Conservation (phyloP, 1,140 invertebrate genomes). For the Colletes gigas region DNA sequence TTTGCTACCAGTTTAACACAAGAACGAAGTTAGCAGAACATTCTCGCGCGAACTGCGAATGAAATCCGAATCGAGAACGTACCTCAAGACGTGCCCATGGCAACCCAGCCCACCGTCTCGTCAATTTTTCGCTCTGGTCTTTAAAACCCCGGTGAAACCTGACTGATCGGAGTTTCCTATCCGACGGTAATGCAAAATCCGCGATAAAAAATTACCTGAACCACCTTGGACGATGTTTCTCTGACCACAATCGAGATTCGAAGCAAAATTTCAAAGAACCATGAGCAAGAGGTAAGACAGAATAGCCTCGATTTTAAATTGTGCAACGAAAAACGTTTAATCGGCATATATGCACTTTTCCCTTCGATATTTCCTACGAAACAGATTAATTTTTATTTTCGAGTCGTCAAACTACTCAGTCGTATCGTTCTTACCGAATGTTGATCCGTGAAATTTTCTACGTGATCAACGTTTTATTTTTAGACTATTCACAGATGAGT, state of each 20-base stretch:
- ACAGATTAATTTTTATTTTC: too few species aligned
- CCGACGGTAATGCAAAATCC: constrained; percentile 42
- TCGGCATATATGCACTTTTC: too few species aligned
- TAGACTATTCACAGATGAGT: too few species aligned
- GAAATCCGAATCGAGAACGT: not conserved
- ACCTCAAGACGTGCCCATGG: constrained; percentile 40
- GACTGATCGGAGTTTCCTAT: constrained; percentile 38
- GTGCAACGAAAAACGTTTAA: not conserved
- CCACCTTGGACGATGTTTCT: constrained; percentile 32
- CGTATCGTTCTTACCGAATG: too few species aligned
- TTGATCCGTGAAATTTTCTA: too few species aligned
- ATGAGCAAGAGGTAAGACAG: constrained; percentile 50
- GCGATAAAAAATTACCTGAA: constrained; percentile 28
- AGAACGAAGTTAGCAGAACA: constrained; percentile 7
- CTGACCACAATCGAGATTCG: not conserved
- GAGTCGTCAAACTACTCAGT: too few species aligned
- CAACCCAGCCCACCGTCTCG: constrained; percentile 17
- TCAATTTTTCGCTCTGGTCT: constrained; percentile 2
- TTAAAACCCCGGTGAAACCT: not conserved
- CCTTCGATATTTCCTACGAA: too few species aligned
- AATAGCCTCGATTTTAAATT: not conserved
- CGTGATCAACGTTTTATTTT: too few species aligned
- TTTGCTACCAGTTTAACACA: not conserved
- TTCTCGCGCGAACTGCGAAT: not conserved
- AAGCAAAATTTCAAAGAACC: constrained; percentile 44